Base-by-base conservation (phyloP, 1,140 invertebrate genomes). In the Scaptomyza hsui region DNA sequence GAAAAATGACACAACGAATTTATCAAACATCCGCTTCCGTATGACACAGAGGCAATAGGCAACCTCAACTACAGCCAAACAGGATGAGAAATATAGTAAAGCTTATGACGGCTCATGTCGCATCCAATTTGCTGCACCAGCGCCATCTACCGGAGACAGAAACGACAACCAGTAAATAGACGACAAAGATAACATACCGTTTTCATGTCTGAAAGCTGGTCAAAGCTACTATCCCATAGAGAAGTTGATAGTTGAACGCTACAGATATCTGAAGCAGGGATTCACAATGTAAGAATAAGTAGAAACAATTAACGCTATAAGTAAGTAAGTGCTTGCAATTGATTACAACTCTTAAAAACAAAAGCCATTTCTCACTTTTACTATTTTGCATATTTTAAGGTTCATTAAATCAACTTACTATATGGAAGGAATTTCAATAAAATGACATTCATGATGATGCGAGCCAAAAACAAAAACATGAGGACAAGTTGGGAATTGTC, bases 1-100 rank as follows among this genome's bases (percentile, higher is more conserved):
- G 59, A 81, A 70, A 73, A 74, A 61, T 83, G 70, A 67, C 74
- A 72, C 62, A 70, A 62, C 59, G 69, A 83, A 85, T 72, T 75
- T 79, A 83, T 83, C 80, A 83, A 83, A 79, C 67, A 75, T 85
- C 80, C 72, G 75, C 67, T 83, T 83, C 80, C 80, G 80, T 71
- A 65, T 3, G 2, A 75, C 47, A 24, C 19, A 13, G 15, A 13
- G 52, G 39, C 52, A 42, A 21, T 16, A 19, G 55, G 6, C 55
- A 32, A 12, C 10, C 10, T 37, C 10, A 52, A 39, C 39, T 16
- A 49, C 37, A 7, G 1, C 26, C 26, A 18, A 59, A 49, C 44
- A 47, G 62, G 53, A 65, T 57, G 52, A 60, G 48, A 26, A 41
- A 57, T 59, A 47, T 56, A 64, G 26, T 47, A 29, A 47, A 64